Evolutionary conservation across 1,140 invertebrate species (phyloP), one percentile per base, ranked within the genome.

Genomic region (Meteorus sp.): DNA sequence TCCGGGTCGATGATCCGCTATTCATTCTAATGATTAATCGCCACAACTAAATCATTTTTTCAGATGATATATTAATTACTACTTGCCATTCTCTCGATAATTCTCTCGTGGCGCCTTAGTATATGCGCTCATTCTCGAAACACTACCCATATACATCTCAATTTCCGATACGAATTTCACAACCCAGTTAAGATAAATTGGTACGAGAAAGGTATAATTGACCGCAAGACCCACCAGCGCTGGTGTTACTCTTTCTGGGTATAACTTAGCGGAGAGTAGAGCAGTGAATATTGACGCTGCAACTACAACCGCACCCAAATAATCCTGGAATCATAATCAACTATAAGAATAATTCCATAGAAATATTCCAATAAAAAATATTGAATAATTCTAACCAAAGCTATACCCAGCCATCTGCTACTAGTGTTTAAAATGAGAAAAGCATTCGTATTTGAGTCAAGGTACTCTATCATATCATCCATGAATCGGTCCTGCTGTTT

Each of bases 381-480:
- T 22, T 8, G 11, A 17, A 1, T 6, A 58, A 33, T 25, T 59
- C 13, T 25, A 0, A 22, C 90, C 76, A 93, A 68, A 61, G 86
- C 84, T 39, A 93, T 85, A 13, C 91, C 91, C 1, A 94, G 81
- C 91, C 91, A 94, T 59, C 91, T 83, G 71, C 89, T 92, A 23
- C 88, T 87, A 1, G 88, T 85, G 66, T 93, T 92, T 41, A 91
- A 78, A 56, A 93, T 85, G 2, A 92, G 79, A 70, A 91, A 88
- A 2, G 90, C 87, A 62, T 88, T 86, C 47, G 89, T 88, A 71
- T 93, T 91, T 8, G 73, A 73, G 70, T 94, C 89, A 20, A 93
- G 82, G 39, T 84, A 83, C 22, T 81, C 79, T 65, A 87, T 83
- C 59, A 92, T 83, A 45, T 83, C 78, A 23, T 84, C 75, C 33